These are phyloP conservation scores for Globia sparganii DNA, from an alignment of 2,888 invertebrate genomes.

Conservation along the genomic window DNA sequence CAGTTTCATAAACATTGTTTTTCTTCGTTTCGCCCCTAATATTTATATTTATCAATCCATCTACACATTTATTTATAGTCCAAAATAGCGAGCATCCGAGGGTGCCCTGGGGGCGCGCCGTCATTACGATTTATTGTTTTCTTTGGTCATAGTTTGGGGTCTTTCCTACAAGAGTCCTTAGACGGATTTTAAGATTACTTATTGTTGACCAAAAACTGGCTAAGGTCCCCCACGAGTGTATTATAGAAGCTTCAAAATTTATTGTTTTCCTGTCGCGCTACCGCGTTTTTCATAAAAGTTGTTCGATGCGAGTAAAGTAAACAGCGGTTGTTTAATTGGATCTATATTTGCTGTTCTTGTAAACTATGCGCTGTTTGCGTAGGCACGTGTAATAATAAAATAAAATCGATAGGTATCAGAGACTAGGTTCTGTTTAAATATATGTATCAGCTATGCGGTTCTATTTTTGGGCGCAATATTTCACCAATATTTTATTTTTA, in stretches of 20 bases:
- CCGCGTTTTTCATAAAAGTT: constrained; percentile 57
- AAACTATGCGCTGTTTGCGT: constrained; percentile 33
- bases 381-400: constrained; percentile 16
- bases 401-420: constrained; percentile 25
- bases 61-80: constrained; percentile 90
- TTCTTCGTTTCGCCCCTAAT: constrained; percentile 90
- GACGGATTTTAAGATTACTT: constrained; percentile 81
- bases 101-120: constrained; percentile 87
- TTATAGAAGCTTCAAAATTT: constrained; percentile 63
- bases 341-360: constrained; percentile 39
- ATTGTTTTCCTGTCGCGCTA: constrained; percentile 46
- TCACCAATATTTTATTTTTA: constrained; percentile 74
- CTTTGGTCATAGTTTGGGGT: constrained; percentile 86
- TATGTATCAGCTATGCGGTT: constrained; percentile 26
- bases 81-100: constrained; percentile 89
- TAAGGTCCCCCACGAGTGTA: constrained; percentile 72
- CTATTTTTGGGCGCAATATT: constrained; percentile 65
- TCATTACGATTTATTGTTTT: constrained; percentile 90
- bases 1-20: constrained; percentile 91
- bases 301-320: constrained; percentile 41
- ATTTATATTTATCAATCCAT: constrained; percentile 91
- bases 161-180: constrained; percentile 77
- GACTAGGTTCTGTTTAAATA: constrained; percentile 31
- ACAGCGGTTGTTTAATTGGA: constrained; percentile 49
- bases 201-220: constrained; percentile 74